phyloP scores from a whole-genome alignment of 2,113 vertebrate species.

The Murina feae region DNA sequence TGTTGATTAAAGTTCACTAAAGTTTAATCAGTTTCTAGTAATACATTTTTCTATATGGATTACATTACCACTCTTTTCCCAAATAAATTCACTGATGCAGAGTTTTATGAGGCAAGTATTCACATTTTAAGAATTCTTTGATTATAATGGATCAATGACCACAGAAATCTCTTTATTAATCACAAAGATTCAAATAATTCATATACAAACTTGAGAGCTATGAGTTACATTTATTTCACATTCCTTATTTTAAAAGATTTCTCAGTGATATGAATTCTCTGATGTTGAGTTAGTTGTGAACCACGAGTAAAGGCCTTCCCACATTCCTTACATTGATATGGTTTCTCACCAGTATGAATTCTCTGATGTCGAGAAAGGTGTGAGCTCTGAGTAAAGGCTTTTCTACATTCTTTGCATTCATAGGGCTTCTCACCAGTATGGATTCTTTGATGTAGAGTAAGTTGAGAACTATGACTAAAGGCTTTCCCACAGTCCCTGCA shows the following conservation, averaged over 20 bases:
- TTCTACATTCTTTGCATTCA: conserved; percentile 74
- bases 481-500: conserved; percentile 76
- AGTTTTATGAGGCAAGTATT: conserved; percentile 23
- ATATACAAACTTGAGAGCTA: conserved; percentile 64
- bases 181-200: conserved; percentile 27
- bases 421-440: conserved; percentile 79
- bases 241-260: conserved; percentile 65
- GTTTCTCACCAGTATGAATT: conserved; percentile 75
- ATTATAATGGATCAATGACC: neutral
- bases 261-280: conserved; percentile 67
- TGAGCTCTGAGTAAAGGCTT: conserved; percentile 77
- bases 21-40: neutral
- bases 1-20: conserved; percentile 4
- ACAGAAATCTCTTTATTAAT: neutral
- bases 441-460: conserved; percentile 76
- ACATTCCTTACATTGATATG: conserved; percentile 68
- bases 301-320: conserved; percentile 72
- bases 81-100: conserved; percentile 32
- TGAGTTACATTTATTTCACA: conserved; percentile 60
- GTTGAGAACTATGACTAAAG: conserved; percentile 75
- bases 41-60: conserved; percentile 19
- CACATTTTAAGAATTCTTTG: conserved; percentile 37
- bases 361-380: conserved; percentile 77
- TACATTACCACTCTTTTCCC: neutral
- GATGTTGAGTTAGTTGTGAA: conserved; percentile 70